Evolutionary conservation across 2,797 vertebrate species (phyloP).

Genomic region (Urocyon cinereoargenteus): DNA sequence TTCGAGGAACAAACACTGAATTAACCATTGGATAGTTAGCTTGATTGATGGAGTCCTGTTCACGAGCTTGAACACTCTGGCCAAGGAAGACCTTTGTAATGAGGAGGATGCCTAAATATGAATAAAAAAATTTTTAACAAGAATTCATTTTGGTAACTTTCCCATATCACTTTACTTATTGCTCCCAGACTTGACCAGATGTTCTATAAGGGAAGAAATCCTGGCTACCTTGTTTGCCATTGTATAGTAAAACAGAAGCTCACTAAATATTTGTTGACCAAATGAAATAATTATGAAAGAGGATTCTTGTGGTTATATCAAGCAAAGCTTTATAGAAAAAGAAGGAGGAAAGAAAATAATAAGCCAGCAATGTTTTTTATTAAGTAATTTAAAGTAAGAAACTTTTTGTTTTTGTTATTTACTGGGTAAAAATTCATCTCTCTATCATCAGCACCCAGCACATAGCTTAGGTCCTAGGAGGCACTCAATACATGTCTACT

Average conservation of each 20-base stretch:
- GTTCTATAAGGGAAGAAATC: background rate
- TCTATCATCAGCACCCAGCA: background rate
- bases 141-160: constrained; percentile 29
- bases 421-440: constrained; percentile 30
- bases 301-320: background rate
- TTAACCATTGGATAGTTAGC: constrained; percentile 86
- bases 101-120: constrained; percentile 88
- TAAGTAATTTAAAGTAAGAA: constrained; percentile 41
- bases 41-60: constrained; percentile 83
- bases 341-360: background rate
- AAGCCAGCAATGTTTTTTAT: constrained; percentile 9
- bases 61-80: constrained; percentile 85
- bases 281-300: background rate
- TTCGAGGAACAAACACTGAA: constrained; percentile 89
- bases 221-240: background rate
- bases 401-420: background rate
- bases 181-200: background rate
- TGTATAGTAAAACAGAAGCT: background rate
- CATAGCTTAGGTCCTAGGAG: background rate
- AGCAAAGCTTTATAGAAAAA: constrained; percentile 24
- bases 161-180: background rate
- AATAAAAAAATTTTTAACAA: constrained; percentile 58
- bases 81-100: constrained; percentile 93
- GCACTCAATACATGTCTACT: background rate
- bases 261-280: constrained; percentile 52